phyloP scores from a whole-genome alignment of 2,113 vertebrate genomes.

The Jaculus jaculus region DNA sequence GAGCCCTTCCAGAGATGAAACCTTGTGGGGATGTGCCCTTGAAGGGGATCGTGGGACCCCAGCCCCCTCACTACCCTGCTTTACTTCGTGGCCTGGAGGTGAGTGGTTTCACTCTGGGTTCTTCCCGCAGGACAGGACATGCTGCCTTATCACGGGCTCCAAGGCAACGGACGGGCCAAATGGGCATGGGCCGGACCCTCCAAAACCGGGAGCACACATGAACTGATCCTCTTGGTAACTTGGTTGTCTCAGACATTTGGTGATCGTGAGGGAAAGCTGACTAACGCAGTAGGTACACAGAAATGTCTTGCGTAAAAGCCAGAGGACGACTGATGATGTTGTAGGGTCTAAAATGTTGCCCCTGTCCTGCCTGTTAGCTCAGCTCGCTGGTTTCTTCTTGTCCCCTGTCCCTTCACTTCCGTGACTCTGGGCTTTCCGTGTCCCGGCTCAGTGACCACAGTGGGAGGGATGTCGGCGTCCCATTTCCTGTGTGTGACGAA shows the following conservation, averaged over 20 bases:
- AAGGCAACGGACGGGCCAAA: no score
- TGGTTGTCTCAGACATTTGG: background rate
- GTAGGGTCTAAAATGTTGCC: background rate
- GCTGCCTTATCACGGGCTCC: background rate
- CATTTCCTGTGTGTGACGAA: background rate
- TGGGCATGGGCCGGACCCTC: background rate
- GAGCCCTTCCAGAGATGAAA: background rate
- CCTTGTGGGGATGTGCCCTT: background rate
- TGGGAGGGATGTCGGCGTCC: background rate
- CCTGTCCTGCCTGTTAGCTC: background rate
- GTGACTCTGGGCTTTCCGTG: background rate
- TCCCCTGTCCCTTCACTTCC: background rate
- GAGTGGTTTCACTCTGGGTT: background rate
- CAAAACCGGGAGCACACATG: background rate
- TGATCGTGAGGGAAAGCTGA: background rate
- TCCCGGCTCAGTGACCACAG: background rate
- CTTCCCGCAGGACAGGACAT: background rate
- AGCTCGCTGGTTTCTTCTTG: background rate
- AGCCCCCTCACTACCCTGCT: background rate
- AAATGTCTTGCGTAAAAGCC: background rate
- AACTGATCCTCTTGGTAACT: background rate
- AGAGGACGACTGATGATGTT: background rate
- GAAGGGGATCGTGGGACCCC: background rate
- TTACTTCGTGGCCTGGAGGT: background rate
- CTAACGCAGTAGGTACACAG: background rate